These are phyloP conservation scores for Rhinoraja longicauda DNA, from an alignment of 2,797 vertebrate species.

Conservation along the genomic window DNA sequence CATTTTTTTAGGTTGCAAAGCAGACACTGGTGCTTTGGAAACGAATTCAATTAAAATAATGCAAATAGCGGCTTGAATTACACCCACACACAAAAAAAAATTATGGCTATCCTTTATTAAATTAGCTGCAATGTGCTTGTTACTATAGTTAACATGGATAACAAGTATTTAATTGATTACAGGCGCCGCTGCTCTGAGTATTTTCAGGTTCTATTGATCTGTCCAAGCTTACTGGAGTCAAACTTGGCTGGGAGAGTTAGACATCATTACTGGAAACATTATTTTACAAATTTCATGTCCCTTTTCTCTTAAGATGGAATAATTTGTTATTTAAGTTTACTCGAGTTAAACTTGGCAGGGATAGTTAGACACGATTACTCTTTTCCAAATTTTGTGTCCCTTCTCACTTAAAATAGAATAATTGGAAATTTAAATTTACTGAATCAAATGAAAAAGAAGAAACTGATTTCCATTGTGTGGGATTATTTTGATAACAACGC, in stretches of 20 bases:
- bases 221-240: not conserved
- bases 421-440: too few relatives aligned
- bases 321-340: not conserved
- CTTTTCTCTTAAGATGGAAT: too few relatives aligned
- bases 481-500: too few relatives aligned
- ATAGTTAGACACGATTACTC: not conserved
- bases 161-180: not conserved
- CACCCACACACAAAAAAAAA: not conserved
- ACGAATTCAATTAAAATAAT: not conserved
- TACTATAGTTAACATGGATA: not conserved
- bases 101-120: not conserved
- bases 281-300: too few relatives aligned
- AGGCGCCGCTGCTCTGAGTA: not conserved
- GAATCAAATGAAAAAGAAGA: too few relatives aligned
- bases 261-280: not conserved
- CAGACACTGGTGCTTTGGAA: not conserved
- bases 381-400: too few relatives aligned
- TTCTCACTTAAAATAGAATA: too few relatives aligned
- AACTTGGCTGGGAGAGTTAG: not conserved
- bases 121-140: not conserved
- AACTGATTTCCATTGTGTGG: too few relatives aligned
- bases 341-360: not conserved
- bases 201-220: not conserved
- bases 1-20: not conserved
- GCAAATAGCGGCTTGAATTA: not conserved